A percentile compares a stretch with the other conserved stretches of the same genome.
Conservation (phyloP, 2,888 invertebrate species). For the Drosophila acutilabella region DNA sequence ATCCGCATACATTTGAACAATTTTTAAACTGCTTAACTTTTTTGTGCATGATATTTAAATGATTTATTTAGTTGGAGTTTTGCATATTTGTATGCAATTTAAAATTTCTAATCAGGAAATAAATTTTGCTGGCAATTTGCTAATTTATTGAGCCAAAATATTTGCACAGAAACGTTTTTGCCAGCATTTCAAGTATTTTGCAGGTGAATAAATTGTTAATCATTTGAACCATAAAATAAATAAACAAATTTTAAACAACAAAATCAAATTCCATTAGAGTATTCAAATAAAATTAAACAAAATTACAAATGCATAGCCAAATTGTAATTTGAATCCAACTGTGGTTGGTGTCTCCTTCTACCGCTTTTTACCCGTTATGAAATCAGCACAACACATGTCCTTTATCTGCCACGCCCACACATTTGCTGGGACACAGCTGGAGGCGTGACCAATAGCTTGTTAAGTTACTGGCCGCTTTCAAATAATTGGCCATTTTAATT, state of each 20-base stretch:
- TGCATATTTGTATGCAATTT: background rate
- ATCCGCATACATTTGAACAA: background rate
- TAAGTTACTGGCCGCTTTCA: slow-evolving; percentile 34
- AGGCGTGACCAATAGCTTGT: slow-evolving; percentile 7
- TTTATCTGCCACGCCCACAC: background rate
- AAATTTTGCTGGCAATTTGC: slow-evolving; percentile 7
- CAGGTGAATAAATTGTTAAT: slow-evolving; percentile 43
- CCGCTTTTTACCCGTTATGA: background rate
- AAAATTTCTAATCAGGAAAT: slow-evolving; percentile 5
- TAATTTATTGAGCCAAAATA: slow-evolving; percentile 9
- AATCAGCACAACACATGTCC: background rate
- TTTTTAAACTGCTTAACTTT: background rate
- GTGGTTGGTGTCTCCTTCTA: slow-evolving; percentile 38
- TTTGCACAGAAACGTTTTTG: slow-evolving; percentile 7
- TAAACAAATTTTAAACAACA: slow-evolving; percentile 19
- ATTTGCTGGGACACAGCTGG: background rate
- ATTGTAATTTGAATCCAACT: slow-evolving; percentile 47
- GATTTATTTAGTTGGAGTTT: background rate
- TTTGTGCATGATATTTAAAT: background rate
- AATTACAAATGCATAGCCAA: slow-evolving; percentile 50
- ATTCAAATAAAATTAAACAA: slow-evolving; percentile 52
- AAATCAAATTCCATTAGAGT: slow-evolving; percentile 54
- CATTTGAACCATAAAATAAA: slow-evolving; percentile 34
- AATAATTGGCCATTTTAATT: slow-evolving; percentile 70
- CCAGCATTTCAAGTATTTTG: background rate